These are phyloP conservation scores for Drosophila maculinotata DNA, from an alignment of 2,888 invertebrate genomes.

Conservation along the genomic window DNA sequence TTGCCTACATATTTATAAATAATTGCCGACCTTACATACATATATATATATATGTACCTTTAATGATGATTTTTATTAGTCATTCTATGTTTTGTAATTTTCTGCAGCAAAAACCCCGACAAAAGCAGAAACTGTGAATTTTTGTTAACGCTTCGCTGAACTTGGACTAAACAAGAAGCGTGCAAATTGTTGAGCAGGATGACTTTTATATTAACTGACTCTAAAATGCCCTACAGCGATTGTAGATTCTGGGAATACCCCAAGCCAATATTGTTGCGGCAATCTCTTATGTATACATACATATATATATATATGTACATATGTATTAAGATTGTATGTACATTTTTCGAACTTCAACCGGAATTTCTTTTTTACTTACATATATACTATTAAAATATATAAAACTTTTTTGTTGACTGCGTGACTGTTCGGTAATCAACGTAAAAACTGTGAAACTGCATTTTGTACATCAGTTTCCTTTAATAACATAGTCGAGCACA, in stretches of 20 bases:
- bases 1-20: not conserved
- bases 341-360: not conserved
- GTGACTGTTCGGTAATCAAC: not conserved
- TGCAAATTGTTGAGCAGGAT: not conserved
- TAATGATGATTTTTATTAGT: slow-evolving; percentile 10
- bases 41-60: not conserved
- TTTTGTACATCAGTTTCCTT: not conserved
- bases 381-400: too few species aligned
- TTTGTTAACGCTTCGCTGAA: slow-evolving; percentile 42
- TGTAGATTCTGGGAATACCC: slow-evolving; percentile 19
- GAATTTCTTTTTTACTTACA: not conserved
- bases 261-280: not conserved
- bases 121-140: not conserved
- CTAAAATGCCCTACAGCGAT: slow-evolving; percentile 9
- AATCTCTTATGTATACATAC: not conserved
- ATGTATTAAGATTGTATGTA: not conserved
- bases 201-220: not conserved
- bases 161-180: slow-evolving; percentile 15
- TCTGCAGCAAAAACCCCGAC: slow-evolving; percentile 1
- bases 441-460: too few species aligned
- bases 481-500: not conserved
- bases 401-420: not conserved
- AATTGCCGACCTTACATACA: not conserved
- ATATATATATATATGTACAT: not conserved
- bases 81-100: slow-evolving; percentile 11